Conservation (phyloP, 2,888 invertebrate genomes). For the Ornithoptera priamus region DNA sequence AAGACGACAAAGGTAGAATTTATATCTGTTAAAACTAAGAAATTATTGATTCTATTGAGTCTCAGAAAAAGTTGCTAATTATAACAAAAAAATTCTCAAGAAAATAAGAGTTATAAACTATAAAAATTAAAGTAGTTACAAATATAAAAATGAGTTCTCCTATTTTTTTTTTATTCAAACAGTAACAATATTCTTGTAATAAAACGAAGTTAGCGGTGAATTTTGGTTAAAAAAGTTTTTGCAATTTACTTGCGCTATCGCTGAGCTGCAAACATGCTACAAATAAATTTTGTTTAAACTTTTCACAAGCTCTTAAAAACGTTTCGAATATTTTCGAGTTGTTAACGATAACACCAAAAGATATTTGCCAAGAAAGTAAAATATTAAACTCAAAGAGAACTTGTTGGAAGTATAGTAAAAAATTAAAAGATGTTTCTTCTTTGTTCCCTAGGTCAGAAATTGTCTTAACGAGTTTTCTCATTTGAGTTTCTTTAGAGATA, state of each 20-base stretch:
- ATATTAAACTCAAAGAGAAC: not conserved
- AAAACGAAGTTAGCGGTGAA: not conserved
- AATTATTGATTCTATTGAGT: no score
- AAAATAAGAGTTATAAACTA: no score
- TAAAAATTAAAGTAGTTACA: no score
- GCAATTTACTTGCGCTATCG: not conserved
- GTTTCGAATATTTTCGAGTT: not conserved
- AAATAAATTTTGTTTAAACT: slow-evolving; percentile 1
- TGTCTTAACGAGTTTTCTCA: no score
- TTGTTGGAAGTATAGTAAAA: not conserved
- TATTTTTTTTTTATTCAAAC: not conserved
- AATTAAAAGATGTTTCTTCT: not conserved
- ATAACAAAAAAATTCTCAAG: no score
- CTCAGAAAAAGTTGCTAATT: no score
- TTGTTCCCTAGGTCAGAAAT: no score
- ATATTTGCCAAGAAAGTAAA: not conserved
- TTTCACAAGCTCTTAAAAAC: not conserved
- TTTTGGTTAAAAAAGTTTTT: not conserved
- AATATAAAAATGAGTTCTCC: no score
- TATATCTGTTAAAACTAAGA: no score
- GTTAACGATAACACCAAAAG: slow-evolving; percentile 1
- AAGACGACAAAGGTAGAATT: no score
- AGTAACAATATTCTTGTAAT: not conserved
- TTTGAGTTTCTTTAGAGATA: no score
- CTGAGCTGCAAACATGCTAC: not conserved